Evolutionary conservation across 1,140 invertebrate genomes (phyloP), one percentile per base, ranked within the genome.

Genomic region (Drosophila kepulauana): DNA sequence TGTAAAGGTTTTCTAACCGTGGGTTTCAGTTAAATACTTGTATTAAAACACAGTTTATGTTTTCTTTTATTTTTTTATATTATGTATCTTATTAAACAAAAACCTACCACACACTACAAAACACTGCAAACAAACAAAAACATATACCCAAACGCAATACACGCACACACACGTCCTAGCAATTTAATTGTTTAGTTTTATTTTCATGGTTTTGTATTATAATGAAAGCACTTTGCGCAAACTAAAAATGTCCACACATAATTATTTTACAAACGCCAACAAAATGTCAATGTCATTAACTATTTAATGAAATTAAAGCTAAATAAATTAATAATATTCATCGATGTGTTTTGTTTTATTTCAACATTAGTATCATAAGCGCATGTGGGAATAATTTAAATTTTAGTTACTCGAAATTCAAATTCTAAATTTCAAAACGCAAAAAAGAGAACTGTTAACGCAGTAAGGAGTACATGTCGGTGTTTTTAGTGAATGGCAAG

Each of bases 231-330:
- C 79, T 81, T 64, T 65, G 74, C 68, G 68, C 28, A 54, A 85
- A 87, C 62, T 71, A 68, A 71, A 25, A 69, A 67, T 52, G 67
- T 65, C 64, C 66, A 70, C 62, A 69, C 59, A 70, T 69, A 68
- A 81, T 78, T 81, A 65, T 85, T 76, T 72, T 76, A 75, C 71
- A 81, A 75, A 78, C 70, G 77, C 78, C 74, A 85, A 86, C 82
- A 86, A 86, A 84, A 84, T 88, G 88, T 88, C 84, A 89, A 88
- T 88, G 85, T 89, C 84, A 85, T 88, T 84, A 88, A 88, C 84
- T 88, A 88, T 81, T 88, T 88, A 89, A 87, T 87, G 73, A 87
- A 87, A 87, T 82, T 79, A 78, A 86, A 87, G 81, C 82, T 87
- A 87, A 87, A 87, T 84, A 84, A 88, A 88, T 81, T 80, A 88